Conservation (phyloP, 1,140 invertebrate genomes). For the Drosophila malerkotliana region DNA sequence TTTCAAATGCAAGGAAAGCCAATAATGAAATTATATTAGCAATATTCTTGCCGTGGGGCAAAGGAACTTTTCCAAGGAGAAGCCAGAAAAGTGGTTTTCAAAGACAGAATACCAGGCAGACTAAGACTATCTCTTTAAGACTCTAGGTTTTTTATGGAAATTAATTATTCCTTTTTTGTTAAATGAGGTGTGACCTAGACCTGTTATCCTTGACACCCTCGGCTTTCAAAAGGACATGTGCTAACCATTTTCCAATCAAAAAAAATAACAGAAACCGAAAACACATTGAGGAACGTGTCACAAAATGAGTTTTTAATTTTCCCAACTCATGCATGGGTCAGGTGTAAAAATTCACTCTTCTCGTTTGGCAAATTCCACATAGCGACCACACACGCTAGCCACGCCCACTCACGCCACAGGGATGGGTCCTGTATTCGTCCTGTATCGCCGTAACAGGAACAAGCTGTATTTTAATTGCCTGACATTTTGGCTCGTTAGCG, state of each 20-base stretch:
- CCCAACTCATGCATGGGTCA: constrained; percentile 45
- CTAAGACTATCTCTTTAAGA: not conserved
- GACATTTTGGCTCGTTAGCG: constrained; percentile 67
- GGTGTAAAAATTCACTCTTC: constrained; percentile 64
- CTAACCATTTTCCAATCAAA: constrained; percentile 33
- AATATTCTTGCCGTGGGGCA: constrained; percentile 30
- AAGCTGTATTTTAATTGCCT: constrained; percentile 66
- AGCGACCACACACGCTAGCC: constrained; percentile 58
- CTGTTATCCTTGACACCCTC: constrained; percentile 36
- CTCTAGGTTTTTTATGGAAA: constrained; percentile 20
- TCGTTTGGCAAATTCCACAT: constrained; percentile 53
- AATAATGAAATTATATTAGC: constrained; percentile 68
- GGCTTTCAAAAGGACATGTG: constrained; percentile 51
- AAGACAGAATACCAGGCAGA: not conserved
- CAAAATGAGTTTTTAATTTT: constrained; percentile 78
- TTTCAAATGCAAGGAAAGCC: constrained; percentile 26
- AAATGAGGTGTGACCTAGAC: constrained; percentile 60
- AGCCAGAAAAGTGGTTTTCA: constrained; percentile 2
- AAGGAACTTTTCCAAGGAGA: constrained; percentile 4
- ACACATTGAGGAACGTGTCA: constrained; percentile 52
- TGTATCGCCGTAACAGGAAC: constrained; percentile 16
- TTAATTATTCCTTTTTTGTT: constrained; percentile 29
- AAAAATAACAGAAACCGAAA: constrained; percentile 8
- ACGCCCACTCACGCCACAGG: constrained; percentile 2
- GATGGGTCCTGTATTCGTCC: not conserved